Base-by-base conservation (phyloP, 2,797 vertebrate species). In the Spatula clypeata region DNA sequence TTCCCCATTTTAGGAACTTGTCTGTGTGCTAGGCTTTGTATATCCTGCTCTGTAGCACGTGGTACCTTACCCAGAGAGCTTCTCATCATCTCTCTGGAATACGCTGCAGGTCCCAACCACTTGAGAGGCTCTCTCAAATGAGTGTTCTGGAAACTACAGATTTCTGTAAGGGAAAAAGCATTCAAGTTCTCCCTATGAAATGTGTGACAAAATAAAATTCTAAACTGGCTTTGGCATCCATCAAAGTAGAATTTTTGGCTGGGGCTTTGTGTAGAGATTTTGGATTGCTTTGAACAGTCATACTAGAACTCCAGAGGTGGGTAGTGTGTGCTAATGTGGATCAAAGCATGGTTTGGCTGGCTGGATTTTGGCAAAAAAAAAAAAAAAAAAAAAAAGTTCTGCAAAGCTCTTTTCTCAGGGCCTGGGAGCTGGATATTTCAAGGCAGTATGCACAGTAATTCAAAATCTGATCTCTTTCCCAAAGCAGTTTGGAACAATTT, bases 91-190 rank as follows among this genome's bases (percentile, higher is more conserved):
- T 31, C 32, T 8, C 32, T 12, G 38, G 49, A 34, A 47, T 13
- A 8, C 2, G 6, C 55, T 8, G 18, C 36, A 3, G 32, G 49
- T 6, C 36, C 19, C 18, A 1, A 0, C 8, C 2, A 0, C 40
- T 31, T 6, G 1, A n/a, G 49, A 44, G 29, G 77, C 42, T 75
- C 36, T 47, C 47, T 2, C 0, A 53, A 40, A 40, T 6, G 20
- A 40, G 16, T 18, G 36, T 44, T 47, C 47, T 86, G 55, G 38
- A 53, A 86, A 47, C 19, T 44, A 38, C 31, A 8, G 32, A 10
- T 34, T 64, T 38, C 8, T 67, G 12, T 29, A 20, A 38, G 16
- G 9, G 42, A 6, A 11, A 23, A 19, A 1, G 6, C 15, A 3
- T 58, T 67, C 1, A 16, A 31, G 17, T 57, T 42, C 13, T 69